phyloP scores from a whole-genome alignment of 64 coral and sea anemone genomes.

The Hydrozoanthus tunicans region DNA sequence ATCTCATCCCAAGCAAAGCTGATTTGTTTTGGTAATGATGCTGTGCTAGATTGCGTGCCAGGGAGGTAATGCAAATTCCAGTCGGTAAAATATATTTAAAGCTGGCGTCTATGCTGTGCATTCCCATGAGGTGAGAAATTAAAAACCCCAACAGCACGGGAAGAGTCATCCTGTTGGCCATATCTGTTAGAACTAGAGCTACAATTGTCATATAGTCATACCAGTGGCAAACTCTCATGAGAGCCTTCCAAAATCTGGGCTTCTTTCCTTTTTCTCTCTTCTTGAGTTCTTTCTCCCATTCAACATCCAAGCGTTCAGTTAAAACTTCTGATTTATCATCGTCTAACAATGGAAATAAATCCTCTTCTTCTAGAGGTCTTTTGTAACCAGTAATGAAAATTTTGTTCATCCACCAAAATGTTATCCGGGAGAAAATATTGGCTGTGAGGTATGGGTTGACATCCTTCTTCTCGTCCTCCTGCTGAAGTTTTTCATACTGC shows the following conservation, averaged over 20 bases:
- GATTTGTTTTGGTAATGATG: slow-evolving; percentile 97
- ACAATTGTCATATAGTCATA: slow-evolving; percentile 82
- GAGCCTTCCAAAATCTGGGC: slow-evolving; percentile 89
- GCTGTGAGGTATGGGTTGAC: slow-evolving; percentile 91
- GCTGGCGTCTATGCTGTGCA: slow-evolving; percentile 67
- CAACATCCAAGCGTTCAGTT: slow-evolving; percentile 73
- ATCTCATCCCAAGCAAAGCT: slow-evolving; percentile 80
- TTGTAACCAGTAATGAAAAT: slow-evolving; percentile 87
- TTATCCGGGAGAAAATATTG: slow-evolving; percentile 87
- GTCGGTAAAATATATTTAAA: slow-evolving; percentile 95
- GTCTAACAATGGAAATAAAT: slow-evolving; percentile 82
- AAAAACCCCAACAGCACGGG: slow-evolving; percentile 86
- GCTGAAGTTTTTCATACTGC: slow-evolving; percentile 73
- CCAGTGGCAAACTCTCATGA: slow-evolving; percentile 89
- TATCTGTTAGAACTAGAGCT: slow-evolving; percentile 79
- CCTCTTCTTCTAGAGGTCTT: slow-evolving; percentile 84
- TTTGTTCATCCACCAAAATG: slow-evolving; percentile 97
- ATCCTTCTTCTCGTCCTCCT: slow-evolving; percentile 61
- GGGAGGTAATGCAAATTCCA: slow-evolving; percentile 84
- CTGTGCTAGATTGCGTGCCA: slow-evolving; percentile 82
- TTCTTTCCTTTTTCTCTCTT: slow-evolving; percentile 72
- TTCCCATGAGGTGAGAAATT: slow-evolving; percentile 93
- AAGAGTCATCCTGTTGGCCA: slow-evolving; percentile 91
- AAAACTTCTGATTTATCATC: slow-evolving; percentile 87
- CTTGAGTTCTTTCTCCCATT: slow-evolving; percentile 82